A percentile compares a stretch with the other conserved stretches of the same genome.
Conservation (phyloP, 2,797 vertebrate genomes). For the Bryconaethiops microstoma region DNA sequence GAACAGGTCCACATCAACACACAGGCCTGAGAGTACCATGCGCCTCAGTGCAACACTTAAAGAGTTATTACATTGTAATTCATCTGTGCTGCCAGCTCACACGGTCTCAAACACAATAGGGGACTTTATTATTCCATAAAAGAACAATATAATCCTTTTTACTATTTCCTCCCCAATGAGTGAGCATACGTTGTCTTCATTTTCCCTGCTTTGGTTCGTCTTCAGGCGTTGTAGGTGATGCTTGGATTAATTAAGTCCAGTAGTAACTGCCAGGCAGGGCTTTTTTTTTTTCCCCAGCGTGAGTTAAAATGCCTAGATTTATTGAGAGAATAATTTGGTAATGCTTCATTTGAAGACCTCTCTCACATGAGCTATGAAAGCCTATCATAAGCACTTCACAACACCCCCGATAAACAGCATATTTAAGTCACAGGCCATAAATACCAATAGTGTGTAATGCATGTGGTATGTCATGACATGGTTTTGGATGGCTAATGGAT, state of each 20-base stretch:
- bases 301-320: constrained; percentile 43
- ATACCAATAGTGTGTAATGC: constrained; percentile 33
- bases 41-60: constrained; percentile 44
- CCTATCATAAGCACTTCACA: constrained; percentile 36
- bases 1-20: constrained; percentile 59
- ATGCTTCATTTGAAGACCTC: constrained; percentile 53
- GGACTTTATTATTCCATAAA: constrained; percentile 63
- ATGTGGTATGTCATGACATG: constrained; percentile 38
- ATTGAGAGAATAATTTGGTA: constrained; percentile 47
- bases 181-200: constrained; percentile 47
- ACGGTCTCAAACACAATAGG: constrained; percentile 51
- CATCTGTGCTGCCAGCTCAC: constrained; percentile 56
- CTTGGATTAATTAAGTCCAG: constrained; percentile 37
- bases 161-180: constrained; percentile 64
- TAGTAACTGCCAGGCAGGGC: constrained; percentile 29
- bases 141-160: constrained; percentile 65
- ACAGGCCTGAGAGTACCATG: constrained; percentile 52
- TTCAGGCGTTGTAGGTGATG: constrained; percentile 22
- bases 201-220: constrained; percentile 38
- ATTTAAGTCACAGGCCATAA: constrained; percentile 47
- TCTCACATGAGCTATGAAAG: constrained; percentile 37
- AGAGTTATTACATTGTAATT: constrained; percentile 51
- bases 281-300: constrained; percentile 9
- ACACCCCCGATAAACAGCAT: constrained; percentile 32
- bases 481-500: constrained; percentile 26